Base-by-base conservation (phyloP, 1,140 invertebrate species). In the Camponotus vicinus region DNA sequence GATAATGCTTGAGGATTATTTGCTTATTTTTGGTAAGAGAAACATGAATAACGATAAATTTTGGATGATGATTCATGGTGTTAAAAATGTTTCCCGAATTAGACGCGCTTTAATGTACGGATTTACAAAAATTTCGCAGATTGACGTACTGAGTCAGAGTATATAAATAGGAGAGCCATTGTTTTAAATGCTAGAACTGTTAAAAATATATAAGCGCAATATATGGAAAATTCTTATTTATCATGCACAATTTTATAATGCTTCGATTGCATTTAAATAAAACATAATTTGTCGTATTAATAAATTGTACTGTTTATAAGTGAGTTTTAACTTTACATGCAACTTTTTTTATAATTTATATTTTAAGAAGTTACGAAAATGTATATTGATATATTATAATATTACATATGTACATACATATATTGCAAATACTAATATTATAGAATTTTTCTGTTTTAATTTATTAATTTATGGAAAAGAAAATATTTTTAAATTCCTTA, bases 151-250 rank as follows among this genome's bases (percentile, higher is more conserved):
- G 88, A 89, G 64, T 89, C 88, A 89, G 45, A 42, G 49, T 18
- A 82, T 86, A 3, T 34, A 89, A 89, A 89, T 89, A 89, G 87
- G 86, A 86, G 45, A 52, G 27, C 21, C 77, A 40, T 15, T 61
- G 32, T 57, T 42, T 78, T 11, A 59, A 80, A 80, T 13, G 11
- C 27, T 32, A 69, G 64, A 27, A 5, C 0, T 61, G 63, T 69
- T 34, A 40, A 69, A 69, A 42, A 70, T 80, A 80, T 18, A 3
- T 67, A 37, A 67, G 15, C 55, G 21, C 37, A 21, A 9, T 67
- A 67, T 40, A 59, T 80, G 6, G 37, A 42, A 27, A 18, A 42
- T 42, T 57, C 13, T 67, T 27, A 13, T 52, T 55, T 18, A 27
- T 7, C 2, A 64, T 13, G 27, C 8, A 37, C 34, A 13, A 37